Conservation (phyloP, 2,797 vertebrate species). For the Phalanger gymnotis region DNA sequence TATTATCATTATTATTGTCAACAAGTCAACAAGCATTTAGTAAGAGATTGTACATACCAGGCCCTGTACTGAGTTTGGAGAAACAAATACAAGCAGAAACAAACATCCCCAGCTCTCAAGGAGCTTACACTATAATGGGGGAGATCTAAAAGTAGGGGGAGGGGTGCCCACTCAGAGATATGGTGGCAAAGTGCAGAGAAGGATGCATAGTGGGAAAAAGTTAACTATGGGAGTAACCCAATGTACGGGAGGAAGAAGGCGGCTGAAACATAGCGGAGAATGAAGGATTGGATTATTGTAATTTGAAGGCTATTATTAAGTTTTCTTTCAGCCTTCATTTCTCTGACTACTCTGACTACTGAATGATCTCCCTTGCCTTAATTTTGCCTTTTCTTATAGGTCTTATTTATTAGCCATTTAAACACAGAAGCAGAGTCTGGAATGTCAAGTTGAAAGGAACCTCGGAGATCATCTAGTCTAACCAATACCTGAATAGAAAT, state of each 20-base stretch:
- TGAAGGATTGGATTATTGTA: not conserved
- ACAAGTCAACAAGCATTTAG: not conserved
- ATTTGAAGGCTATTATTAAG: slow-evolving; percentile 41
- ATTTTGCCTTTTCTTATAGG: not conserved
- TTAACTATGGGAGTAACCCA: not conserved
- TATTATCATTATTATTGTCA: not conserved
- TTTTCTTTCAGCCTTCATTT: slow-evolving; percentile 16
- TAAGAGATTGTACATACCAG: not conserved
- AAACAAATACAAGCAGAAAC: not conserved
- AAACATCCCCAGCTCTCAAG: not conserved
- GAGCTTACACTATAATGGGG: not conserved
- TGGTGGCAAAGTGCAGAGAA: not conserved
- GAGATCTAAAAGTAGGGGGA: not conserved
- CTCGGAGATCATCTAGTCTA: not conserved
- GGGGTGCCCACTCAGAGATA: not conserved
- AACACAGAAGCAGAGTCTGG: not conserved
- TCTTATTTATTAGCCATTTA: slow-evolving; percentile 20
- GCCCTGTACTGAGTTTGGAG: not conserved
- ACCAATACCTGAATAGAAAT: not conserved
- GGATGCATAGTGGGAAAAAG: not conserved
- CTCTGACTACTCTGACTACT: not conserved
- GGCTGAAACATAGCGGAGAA: not conserved
- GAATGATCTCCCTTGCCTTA: slow-evolving; percentile 11
- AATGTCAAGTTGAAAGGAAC: not conserved
- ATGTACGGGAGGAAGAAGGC: not conserved